Evolutionary conservation across 2,113 vertebrate genomes (phyloP), one percentile per base, ranked within the genome.

Genomic region (Rhinoptilus africanus): DNA sequence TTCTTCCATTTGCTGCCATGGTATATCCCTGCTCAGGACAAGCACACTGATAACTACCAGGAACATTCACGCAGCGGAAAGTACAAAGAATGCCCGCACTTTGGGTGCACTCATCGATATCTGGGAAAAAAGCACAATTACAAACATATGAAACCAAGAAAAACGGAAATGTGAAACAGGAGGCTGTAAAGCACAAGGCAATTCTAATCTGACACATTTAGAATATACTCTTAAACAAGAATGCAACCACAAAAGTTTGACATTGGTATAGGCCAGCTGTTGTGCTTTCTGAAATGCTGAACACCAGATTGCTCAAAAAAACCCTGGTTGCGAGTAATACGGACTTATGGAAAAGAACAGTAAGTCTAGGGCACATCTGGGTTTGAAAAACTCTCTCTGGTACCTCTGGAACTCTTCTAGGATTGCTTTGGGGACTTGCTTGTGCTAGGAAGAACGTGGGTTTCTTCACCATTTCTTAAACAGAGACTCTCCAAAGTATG

Each of bases 51-150:
- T 99, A 99, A 96, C 99, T 99, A 48, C 99, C 99, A 0, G 98
- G 98, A 34, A 99, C 97, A 9, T 99, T 99, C 39, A 99, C 41
- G 6, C 99, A 99, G 97, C 99, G 98, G 98, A 99, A 99, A 37
- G 98, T 97, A 75, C 99, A 99, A 41, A 99, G 98, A 83, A 99
- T 98, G 62, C 99, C 98, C 1, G 98, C 98, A 32, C 98, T 99
- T 96, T 99, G 99, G 1, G 98, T 96, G 50, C 99, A 99, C 93
- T 99, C 99, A 6, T 99, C 99, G 3, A 99, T 99, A 97, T 99
- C 99, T 99, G 98, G 32, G 21, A 24, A 47, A 53, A 97, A 72
- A 97, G 28, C 62, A 90, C 39, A 35, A 63, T 62, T 24, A 72
- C 22, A 91, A 71, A 72, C 37, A n/a, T 3, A 37, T 50, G 17